Conservation (phyloP, 2,888 invertebrate genomes). For the Crematogaster levior region DNA sequence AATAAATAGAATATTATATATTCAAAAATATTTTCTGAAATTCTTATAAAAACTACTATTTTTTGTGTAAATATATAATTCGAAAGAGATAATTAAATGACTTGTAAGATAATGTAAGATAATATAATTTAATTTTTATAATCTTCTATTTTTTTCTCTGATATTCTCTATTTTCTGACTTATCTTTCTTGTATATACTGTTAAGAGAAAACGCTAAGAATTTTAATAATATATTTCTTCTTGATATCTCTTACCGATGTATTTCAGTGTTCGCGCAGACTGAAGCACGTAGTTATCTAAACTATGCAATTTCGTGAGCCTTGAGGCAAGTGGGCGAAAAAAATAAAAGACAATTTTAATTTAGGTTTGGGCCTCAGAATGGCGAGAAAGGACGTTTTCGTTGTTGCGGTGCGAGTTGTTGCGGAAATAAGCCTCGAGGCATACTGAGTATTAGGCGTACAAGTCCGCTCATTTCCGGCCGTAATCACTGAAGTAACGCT, state of each 20-base stretch:
- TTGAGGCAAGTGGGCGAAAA: not conserved
- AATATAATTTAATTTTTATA: not conserved
- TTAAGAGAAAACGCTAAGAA: not conserved
- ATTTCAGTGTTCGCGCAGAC: not conserved
- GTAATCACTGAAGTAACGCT: slow-evolving; percentile 59
- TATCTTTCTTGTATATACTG: not conserved
- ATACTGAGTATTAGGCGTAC: slow-evolving; percentile 34
- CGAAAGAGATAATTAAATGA: not conserved
- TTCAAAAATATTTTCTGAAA: not conserved
- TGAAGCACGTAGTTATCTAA: slow-evolving; percentile 11
- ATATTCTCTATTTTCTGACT: not conserved
- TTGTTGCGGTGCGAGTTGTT: slow-evolving; percentile 40
- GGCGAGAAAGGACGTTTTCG: slow-evolving; percentile 22
- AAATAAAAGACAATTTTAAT: slow-evolving; percentile 26
- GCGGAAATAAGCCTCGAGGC: slow-evolving; percentile 42
- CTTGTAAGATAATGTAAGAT: not conserved
- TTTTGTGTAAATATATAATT: not conserved
- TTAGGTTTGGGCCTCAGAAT: not conserved
- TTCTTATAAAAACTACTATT: not conserved
- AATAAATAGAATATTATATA: too few relatives aligned
- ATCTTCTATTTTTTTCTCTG: not conserved
- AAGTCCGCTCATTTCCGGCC: slow-evolving; percentile 52
- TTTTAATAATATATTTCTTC: slow-evolving; percentile 3
- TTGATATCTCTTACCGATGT: not conserved
- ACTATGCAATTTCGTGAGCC: slow-evolving; percentile 20